phyloP scores from a whole-genome alignment of 2,888 invertebrate species.

The Leptogaster cylindrica region DNA sequence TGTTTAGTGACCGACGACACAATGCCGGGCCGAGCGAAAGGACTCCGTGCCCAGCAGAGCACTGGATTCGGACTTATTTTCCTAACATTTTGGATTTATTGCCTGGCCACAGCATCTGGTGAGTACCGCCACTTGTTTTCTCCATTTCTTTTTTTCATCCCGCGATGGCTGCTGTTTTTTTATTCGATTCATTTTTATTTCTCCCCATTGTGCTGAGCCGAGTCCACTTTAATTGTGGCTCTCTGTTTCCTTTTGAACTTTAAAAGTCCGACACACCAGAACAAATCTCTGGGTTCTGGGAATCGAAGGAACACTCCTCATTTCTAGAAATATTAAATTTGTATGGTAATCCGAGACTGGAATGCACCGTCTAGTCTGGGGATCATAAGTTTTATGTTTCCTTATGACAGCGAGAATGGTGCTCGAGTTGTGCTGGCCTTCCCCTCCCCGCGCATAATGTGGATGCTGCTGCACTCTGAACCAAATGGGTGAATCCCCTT shows the following conservation, averaged over 20 bases:
- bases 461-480: neutral
- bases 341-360: conserved; percentile 15
- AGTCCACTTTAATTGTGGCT: neutral
- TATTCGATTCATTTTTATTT: neutral
- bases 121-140: conserved; percentile 16
- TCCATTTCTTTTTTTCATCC: neutral
- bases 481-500: too few species aligned
- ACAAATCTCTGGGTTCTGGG: conserved; percentile 15
- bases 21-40: conserved; percentile 30
- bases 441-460: neutral
- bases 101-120: conserved; percentile 42
- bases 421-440: neutral
- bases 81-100: conserved; percentile 44
- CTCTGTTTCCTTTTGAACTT: neutral
- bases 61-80: conserved; percentile 35
- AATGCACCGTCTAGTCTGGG: conserved; percentile 2
- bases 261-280: neutral
- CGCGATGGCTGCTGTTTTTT: neutral
- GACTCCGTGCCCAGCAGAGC: conserved; percentile 11
- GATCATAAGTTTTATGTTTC: conserved; percentile 18
- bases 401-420: conserved; percentile 7
- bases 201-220: neutral
- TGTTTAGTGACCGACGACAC: conserved; percentile 20
- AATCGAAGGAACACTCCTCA: conserved; percentile 4
- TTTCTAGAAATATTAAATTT: conserved; percentile 19